A percentile compares a stretch with the other conserved stretches of the same genome.
Evolutionary conservation across 2,797 vertebrate genomes (phyloP).

Genomic region (Micropoecilia bifurca): DNA sequence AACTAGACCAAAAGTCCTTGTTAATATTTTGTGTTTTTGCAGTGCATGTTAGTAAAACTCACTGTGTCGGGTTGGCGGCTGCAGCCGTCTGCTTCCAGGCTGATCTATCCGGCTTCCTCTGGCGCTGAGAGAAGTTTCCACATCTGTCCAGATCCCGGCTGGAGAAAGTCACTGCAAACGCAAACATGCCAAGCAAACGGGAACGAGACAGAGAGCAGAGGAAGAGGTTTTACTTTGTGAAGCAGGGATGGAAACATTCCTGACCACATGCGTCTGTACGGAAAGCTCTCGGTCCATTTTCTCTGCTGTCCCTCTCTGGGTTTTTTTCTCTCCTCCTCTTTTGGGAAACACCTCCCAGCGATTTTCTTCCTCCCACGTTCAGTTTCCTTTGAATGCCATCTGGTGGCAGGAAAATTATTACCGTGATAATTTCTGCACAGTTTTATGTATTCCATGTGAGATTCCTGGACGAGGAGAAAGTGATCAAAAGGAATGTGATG

Average conservation of each 20-base stretch:
- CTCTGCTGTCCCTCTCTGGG: constrained; percentile 12
- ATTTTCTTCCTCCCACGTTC: not conserved
- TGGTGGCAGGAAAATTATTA: constrained; percentile 2
- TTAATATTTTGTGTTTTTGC: no score
- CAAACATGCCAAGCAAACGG: not conserved
- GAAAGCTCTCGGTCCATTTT: constrained; percentile 35
- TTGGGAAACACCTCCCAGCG: constrained; percentile 32
- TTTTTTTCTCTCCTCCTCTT: constrained; percentile 28
- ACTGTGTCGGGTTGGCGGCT: constrained; percentile 24
- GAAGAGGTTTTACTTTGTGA: constrained; percentile 26
- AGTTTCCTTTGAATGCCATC: constrained; percentile 1
- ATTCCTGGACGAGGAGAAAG: not conserved
- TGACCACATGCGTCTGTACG: constrained; percentile 29
- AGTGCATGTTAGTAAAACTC: constrained; percentile 8
- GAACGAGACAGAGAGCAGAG: not conserved
- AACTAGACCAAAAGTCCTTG: no score
- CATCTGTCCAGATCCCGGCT: constrained; percentile 43
- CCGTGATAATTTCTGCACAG: constrained; percentile 3
- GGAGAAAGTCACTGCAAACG: constrained; percentile 35
- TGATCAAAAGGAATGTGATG: constrained; percentile 7
- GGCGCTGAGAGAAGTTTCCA: constrained; percentile 36
- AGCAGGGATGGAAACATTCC: not conserved
- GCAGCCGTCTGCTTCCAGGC: constrained; percentile 17
- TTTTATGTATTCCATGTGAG: constrained; percentile 3
- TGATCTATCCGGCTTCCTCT: constrained; percentile 9